Percentiles rank a stretch among this genome's conserved stretches.
Evolutionary conservation across 1,140 invertebrate genomes (phyloP).

Genomic region (Amyelois transitella): DNA sequence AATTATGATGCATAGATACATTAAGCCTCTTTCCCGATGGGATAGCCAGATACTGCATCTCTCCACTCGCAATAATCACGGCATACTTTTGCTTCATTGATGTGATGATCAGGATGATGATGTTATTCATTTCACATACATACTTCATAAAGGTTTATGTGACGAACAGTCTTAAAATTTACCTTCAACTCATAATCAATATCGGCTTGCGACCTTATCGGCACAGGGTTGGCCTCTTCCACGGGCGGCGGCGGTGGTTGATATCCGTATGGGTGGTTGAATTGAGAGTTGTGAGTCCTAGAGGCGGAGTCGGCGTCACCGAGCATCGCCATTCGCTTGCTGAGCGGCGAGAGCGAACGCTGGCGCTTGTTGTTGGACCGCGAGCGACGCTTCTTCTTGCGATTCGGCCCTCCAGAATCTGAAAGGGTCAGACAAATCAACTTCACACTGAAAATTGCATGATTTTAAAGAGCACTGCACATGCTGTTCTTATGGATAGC

Average conservation of each 20-base stretch:
- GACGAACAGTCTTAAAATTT: no score
- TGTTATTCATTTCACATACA: no score
- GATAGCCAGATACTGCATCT: no score
- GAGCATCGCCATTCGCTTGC: slow-evolving; percentile 84
- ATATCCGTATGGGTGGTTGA: slow-evolving; percentile 73
- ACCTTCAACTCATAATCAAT: slow-evolving; percentile 81
- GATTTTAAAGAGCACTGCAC: no score
- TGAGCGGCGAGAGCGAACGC: slow-evolving; percentile 83
- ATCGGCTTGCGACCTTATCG: slow-evolving; percentile 55
- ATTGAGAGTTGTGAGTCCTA: slow-evolving; percentile 76
- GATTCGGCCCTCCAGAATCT: slow-evolving; percentile 75
- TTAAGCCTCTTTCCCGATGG: no score
- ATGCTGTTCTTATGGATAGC: no score
- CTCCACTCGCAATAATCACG: no score
- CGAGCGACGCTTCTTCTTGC: slow-evolving; percentile 78
- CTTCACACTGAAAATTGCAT: no score
- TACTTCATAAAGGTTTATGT: no score
- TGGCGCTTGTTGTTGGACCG: slow-evolving; percentile 79
- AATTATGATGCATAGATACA: no score
- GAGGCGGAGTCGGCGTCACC: slow-evolving; percentile 72
- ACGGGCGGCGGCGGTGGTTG: slow-evolving; percentile 54
- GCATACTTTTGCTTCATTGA: no score
- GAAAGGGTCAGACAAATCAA: slow-evolving; percentile 20
- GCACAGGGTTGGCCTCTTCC: slow-evolving; percentile 40
- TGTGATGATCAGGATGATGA: no score